Base-by-base conservation (phyloP, 2,888 invertebrate genomes). In the Carcina quercana region DNA sequence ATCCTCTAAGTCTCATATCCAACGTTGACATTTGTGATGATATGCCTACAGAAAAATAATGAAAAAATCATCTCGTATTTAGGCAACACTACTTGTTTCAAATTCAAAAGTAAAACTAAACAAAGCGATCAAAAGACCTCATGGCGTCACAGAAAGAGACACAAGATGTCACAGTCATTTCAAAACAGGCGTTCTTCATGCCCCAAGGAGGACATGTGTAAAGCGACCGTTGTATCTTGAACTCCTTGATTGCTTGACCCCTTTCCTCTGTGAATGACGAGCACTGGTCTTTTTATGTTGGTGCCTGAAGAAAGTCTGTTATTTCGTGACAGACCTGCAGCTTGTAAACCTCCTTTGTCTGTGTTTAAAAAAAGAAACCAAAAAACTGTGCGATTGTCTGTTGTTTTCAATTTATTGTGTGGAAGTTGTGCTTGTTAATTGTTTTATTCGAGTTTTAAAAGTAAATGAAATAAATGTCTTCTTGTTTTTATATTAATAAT, bases 351-450 rank as follows among this genome's bases (percentile, higher is more conserved):
- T 58, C 61, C 62, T 73, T 76, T 74, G 73, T 75, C 53, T 58
- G 51, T 43, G 21, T 40, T 53, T 53, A 58, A 57, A 60, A 57
- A 59, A 67, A 66, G 56, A 59, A 69, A 71, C 66, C 63, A 57
- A 56, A 68, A 70, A 65, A 66, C 58, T 68, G 66, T 75, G 66
- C 59, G 72, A 75, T 75, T 74, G 68, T 74, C 67, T 58, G 57
- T 47, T 50, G 54, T 45, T 61, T 65, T 65, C n/a, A n/a, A n/a
- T n/a, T n/a, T n/a, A n/a, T n/a, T n/a, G n/a, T n/a, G n/a, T n/a
- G n/a, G n/a, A n/a, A n/a, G n/a, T n/a, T n/a, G n/a, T n/a, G n/a
- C n/a, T n/a, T n/a, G n/a, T n/a, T n/a, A n/a, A n/a, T n/a, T n/a
- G n/a, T n/a, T n/a, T n/a, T n/a, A n/a, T n/a, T n/a, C n/a, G n/a